Base-by-base conservation (phyloP, 2,888 invertebrate genomes). In the Diarsia mendica region DNA sequence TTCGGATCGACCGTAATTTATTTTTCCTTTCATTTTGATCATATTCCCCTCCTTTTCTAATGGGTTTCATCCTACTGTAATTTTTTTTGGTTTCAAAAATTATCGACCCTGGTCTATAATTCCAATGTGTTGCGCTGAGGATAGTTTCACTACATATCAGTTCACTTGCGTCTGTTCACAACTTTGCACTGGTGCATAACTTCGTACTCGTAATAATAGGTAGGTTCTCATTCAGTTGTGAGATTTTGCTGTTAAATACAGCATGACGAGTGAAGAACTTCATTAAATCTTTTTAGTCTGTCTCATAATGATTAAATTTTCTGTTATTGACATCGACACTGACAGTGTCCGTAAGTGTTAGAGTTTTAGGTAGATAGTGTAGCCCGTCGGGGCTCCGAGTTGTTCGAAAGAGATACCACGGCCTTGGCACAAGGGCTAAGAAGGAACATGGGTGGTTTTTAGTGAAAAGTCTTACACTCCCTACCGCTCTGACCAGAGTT, bases 111-210 rank as follows among this genome's bases (percentile, higher is more conserved):
- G n/a, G n/a, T n/a, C n/a, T n/a, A n/a, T 70, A 81, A 81, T 63
- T 64, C n/a, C 28, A 63, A 51, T 76, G 66, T 60, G 67, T 68
- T 68, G n/a, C 53, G 8, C 70, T 66, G 18, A 58, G 70, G 55
- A 81, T 76, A 80, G 81, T 80, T 80, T 75, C 46, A 20, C 64
- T 58, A 61, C 53, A 60, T 20, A 55, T 3, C 53, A 63, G 75
- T 66, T 69, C 44, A 46, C 28, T n/a, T 15, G 33, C 23, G 28
- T 80, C 72, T 73, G 65, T 55, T 80, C 23, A 53, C 33, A 70
- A 81, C 67, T 66, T 44, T 67, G 46, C 28, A 13, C 49, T 28
- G 11, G 6, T 71, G 39, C 60, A 66, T 66, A 79, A 79, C 60
- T 79, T 66, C 3, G 20, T 28, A 28, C 44, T 72, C 39, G 28